Conservation (phyloP, 2,797 vertebrate species). For the Falco concolor region DNA sequence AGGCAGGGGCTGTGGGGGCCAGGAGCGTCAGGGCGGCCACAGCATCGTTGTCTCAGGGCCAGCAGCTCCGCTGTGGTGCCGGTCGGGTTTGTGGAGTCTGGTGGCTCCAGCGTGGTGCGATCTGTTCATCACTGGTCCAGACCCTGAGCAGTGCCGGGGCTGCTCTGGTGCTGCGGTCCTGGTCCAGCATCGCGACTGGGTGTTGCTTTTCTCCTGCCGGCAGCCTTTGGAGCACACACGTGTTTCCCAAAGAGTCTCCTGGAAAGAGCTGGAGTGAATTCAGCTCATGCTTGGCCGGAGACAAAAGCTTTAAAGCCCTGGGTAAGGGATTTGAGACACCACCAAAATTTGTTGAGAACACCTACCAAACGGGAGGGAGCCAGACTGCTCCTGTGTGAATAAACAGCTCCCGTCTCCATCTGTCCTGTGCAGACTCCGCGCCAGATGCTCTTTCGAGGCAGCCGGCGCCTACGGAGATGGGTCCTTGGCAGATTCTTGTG, state of each 20-base stretch:
- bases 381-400: background rate
- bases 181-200: accelerated
- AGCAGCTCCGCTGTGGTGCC: accelerated
- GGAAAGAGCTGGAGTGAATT: background rate
- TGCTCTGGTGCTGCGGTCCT: accelerated
- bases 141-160: background rate
- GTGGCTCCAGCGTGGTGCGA: accelerated
- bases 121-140: background rate
- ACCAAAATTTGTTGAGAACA: background rate
- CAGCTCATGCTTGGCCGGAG: background rate
- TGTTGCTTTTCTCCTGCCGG: background rate
- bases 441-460: conserved; percentile 31
- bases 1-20: accelerated
- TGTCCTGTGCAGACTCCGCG: background rate
- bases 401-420: conserved; percentile 8
- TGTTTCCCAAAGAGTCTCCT: background rate
- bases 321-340: background rate
- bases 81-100: background rate
- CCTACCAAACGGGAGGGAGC: background rate
- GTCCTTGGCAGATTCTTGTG: background rate
- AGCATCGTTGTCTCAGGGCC: background rate
- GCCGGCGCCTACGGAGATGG: background rate
- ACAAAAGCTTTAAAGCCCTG: background rate
- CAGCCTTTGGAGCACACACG: background rate
- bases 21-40: background rate